Evolutionary conservation across 2,888 invertebrate genomes (phyloP), one percentile per base, ranked within the genome.

Genomic region (Amphimallon solstitiale): DNA sequence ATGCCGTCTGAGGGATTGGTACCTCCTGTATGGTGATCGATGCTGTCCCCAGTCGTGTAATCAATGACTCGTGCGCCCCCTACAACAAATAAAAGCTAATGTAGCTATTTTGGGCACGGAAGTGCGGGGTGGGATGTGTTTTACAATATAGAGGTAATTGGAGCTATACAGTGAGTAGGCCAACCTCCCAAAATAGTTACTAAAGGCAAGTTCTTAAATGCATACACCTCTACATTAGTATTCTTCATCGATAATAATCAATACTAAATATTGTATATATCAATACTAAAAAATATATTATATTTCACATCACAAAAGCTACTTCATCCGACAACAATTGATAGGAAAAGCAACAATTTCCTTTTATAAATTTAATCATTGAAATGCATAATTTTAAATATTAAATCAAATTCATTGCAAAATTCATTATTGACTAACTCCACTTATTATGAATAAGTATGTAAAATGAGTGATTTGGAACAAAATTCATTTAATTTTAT

Each of bases 41-140:
- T 77, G 68, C 77, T 74, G 74, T 79, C 78, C 65, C 76, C 67
- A 68, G 78, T 74, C 52, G 82, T 82, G 76, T 83, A 83, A 77
- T 83, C 83, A 73, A 83, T 83, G 72, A 83, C 82, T 65, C 81
- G 82, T 71, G 82, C 82, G 74, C 82, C 83, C 74, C 82, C 82
- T 82, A 81, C 66, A 82, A 81, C 80, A 76, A 79, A 78, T 72
- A 76, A 79, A 79, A 77, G 77, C 78, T 78, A 78, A 76, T 66
- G 23, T 19, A 37, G 64, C 64, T 64, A 64, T 56, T 64, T 64
- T 64, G 64, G 64, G 64, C 46, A 12, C 14, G 14, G 12, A 29
- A 2, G 51, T 2, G 9, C 7, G 29, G 29, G 29, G 6, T 1
- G 9, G 29, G 2, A 7, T 29, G 51, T 14, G 21, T 23, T 51